Percentiles rank a stretch among this genome's conserved stretches.
Evolutionary conservation across 2,113 vertebrate genomes (phyloP).

Genomic region (Megaleporinus macrocephalus): DNA sequence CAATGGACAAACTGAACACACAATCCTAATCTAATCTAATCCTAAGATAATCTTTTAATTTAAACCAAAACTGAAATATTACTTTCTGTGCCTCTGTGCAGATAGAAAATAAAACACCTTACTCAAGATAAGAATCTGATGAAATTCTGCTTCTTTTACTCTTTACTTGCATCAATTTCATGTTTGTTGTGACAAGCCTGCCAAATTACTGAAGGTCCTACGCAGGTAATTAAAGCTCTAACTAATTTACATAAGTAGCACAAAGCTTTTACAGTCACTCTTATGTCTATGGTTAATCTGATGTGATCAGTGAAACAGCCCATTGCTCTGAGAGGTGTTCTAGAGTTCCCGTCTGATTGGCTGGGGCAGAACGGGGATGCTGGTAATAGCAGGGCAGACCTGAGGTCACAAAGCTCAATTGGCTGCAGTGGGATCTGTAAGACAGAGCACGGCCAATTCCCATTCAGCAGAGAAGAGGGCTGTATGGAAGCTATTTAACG

Average conservation of each 20-base stretch:
- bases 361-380: not conserved
- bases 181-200: conserved; percentile 19
- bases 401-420: not conserved
- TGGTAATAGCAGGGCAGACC: not conserved
- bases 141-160: conserved; percentile 7
- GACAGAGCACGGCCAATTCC: not conserved
- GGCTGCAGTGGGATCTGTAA: not conserved
- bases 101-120: too few relatives aligned
- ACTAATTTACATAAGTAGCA: conserved; percentile 29
- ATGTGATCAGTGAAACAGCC: not conserved
- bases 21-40: too few relatives aligned
- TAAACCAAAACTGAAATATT: too few relatives aligned
- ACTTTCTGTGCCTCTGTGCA: too few relatives aligned
- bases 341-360: not conserved
- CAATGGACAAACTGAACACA: too few relatives aligned
- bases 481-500: not conserved
- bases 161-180: conserved; percentile 1
- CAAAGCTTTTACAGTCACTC: conserved; percentile 19
- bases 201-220: not conserved
- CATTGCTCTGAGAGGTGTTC: conserved; percentile 1
- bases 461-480: not conserved
- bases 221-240: conserved; percentile 23
- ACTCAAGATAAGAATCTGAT: not conserved
- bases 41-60: too few relatives aligned
- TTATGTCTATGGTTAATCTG: not conserved